Base-by-base conservation (phyloP, 2,113 vertebrate species). In the Microtus montanus region DNA sequence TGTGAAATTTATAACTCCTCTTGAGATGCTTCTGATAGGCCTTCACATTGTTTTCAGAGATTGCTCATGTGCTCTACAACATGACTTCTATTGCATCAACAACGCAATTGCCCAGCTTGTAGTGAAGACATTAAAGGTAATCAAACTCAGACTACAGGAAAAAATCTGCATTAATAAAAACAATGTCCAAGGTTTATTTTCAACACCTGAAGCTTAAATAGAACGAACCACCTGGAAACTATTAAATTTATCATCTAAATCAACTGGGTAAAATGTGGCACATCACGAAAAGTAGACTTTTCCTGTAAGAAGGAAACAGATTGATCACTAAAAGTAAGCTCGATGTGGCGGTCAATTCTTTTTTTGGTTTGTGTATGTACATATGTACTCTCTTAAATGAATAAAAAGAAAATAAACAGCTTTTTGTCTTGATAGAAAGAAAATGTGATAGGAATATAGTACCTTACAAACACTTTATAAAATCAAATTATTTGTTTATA, bases 231-330 rank as follows among this genome's bases (percentile, higher is more conserved):
- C 54, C 77, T 91, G 75, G 64, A 35, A 93, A n/a, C 20, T 92
- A 77, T 90, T 84, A 86, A 90, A 85, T 61, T 73, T n/a, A 92
- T 92, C 28, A 35, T 93, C 63, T 89, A 87, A 90, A 93, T 91
- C 6, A 52, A 52, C 94, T 90, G 85, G 82, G 38, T 92, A 80
- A 95, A 94, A 75, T 35, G 93, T 75, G n/a, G 6, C 75, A 3
- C 33, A 85, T 82, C 49, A 77, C 73, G 30, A 66, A 19, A 85
- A 52, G 79, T 66, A 80, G 24, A 4, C 26, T 19, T 85, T 91
- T 93, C 17, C 44, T 64, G 85, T 78, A 47, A n/a, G 7, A 73
- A 58, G 28, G 41, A 85, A 88, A 87, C n/a, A 79, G 38, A 19
- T 54, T 64, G 19, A 85, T 78, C 47, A 79, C n/a, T 41, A 63